Base-by-base conservation (phyloP, 2,113 vertebrate genomes). In the Steatornis caripensis region DNA sequence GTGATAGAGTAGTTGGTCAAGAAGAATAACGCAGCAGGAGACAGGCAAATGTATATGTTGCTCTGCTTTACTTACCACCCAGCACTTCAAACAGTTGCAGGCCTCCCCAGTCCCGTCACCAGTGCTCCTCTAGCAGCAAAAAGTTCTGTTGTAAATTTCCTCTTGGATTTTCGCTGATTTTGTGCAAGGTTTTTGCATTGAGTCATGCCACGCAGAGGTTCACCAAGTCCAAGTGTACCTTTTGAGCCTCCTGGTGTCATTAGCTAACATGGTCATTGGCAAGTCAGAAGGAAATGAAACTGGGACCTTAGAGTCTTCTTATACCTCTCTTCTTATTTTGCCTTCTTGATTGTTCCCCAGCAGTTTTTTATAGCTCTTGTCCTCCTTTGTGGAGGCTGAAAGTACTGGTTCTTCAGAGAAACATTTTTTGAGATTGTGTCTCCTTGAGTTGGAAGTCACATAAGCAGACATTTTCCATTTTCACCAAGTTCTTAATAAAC, bases 31-130 rank as follows among this genome's bases (percentile, higher is more conserved):
- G 29, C 34, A 76, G 45, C 34, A 53, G 30, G n/a, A 81, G 20
- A 15, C 5, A 12, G n/a, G 11, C 29, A 64, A 36, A 70, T 0
- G 0, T 10, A 7, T 57, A 22, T 49, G 21, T 17, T 24, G 21
- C 15, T 57, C 24, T 71, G 37, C 53, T 78, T 72, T 79, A 29
- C 43, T 75, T 89, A 21, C 12, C 24, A 15, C 15, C 9, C 49
- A 48, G 37, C 19, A 37, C 37, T 53, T 39, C 30, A 48, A 49
- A 76, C 20, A 11, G 19, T 43, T 54, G 11, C 5, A 23, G 15
- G 3, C 21, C 34, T 85, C 12, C 8, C 34, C 22, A 24, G 27
- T 58, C 9, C 23, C 2, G 3, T 41, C 34, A 48, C 11, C 22
- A 17, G 58, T 41, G 36, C 34, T 71, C 6, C 15, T 32, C 8